Conservation (phyloP, 2,113 vertebrate genomes). For the Propithecus coquereli region DNA sequence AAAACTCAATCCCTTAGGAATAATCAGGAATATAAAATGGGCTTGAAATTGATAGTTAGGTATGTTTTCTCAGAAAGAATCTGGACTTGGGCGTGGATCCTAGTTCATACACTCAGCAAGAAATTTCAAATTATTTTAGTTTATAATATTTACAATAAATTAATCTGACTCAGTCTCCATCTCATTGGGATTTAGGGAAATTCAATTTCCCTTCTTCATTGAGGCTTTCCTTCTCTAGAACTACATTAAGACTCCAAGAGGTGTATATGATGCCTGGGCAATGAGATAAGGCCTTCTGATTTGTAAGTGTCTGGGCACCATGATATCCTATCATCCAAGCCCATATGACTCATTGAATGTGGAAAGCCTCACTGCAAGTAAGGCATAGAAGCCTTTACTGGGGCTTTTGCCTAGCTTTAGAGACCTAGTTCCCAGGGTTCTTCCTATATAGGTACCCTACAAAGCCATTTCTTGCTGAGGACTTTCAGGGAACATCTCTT, state of each 20-base stretch:
- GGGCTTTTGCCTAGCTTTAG: not conserved
- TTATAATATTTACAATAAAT: not conserved
- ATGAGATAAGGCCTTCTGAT: not conserved
- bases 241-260: not conserved
- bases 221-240: not conserved
- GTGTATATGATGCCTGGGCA: not conserved
- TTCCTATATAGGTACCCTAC: not conserved
- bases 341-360: not conserved
- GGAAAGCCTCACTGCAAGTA: not conserved
- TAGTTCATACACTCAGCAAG: not conserved
- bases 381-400: not conserved
- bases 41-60: not conserved
- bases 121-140: slow-evolving; percentile 5
- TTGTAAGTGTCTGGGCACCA: not conserved
- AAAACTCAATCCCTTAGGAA: not conserved
- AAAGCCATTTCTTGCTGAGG: not conserved
- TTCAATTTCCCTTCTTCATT: not conserved
- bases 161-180: not conserved
- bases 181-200: not conserved
- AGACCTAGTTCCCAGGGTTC: not conserved
- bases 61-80: not conserved
- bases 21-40: not conserved
- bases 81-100: not conserved
- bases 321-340: not conserved
- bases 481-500: not conserved